Percentiles rank a stretch among this genome's conserved stretches.
These are phyloP conservation scores for Poecilia gillii DNA, from an alignment of 2,797 vertebrate species.

Conservation along the genomic window DNA sequence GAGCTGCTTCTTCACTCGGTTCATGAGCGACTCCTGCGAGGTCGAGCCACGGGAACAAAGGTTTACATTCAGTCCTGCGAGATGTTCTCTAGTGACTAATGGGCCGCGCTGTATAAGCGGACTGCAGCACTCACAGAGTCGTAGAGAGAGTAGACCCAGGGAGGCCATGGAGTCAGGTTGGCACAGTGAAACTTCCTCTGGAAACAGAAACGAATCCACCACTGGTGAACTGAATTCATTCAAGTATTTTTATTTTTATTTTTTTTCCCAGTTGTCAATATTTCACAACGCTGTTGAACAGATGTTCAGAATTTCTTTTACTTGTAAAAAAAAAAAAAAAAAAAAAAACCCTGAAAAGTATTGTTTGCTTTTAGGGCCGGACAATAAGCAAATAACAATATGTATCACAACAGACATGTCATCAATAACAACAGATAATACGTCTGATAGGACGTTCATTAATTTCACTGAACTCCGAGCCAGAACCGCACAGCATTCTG, in stretches of 20 bases:
- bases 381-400: too few species aligned
- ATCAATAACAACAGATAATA: too few species aligned
- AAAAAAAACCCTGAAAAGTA: too few species aligned
- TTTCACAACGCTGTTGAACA: neutral
- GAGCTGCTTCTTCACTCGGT: constrained; percentile 94
- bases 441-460: too few species aligned
- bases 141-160: constrained; percentile 96
- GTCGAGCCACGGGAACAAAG: constrained; percentile 24
- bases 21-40: constrained; percentile 89
- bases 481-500: too few species aligned
- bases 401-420: too few species aligned
- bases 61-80: constrained; percentile 30
- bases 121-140: constrained; percentile 89
- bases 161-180: constrained; percentile 94
- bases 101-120: neutral
- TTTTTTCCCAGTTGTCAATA: neutral
- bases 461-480: too few species aligned
- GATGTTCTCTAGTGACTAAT: constrained; percentile 31
- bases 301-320: neutral
- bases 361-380: too few species aligned
- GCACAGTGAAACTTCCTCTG: constrained; percentile 95
- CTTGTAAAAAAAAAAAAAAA: neutral
- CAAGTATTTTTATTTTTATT: neutral
- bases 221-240: constrained; percentile 8
- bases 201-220: constrained; percentile 32